Base-by-base conservation (phyloP, 2,113 vertebrate genomes). In the Nerophis lumbriciformis region DNA sequence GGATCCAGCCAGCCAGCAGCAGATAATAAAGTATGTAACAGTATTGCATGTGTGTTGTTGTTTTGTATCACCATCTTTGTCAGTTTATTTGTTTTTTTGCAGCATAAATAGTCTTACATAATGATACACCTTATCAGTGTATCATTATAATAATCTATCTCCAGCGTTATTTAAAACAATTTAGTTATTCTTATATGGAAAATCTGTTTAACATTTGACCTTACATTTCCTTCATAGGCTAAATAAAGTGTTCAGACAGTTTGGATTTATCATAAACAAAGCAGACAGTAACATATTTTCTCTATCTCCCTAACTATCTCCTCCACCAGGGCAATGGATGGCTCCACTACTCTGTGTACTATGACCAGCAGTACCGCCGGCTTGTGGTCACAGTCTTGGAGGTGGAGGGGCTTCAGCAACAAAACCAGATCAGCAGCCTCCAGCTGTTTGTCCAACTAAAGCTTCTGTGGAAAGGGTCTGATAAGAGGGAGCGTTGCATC, bases 331-430 rank as follows among this genome's bases (percentile, higher is more conserved):
- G 85, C 19, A 59, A 59, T 0, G 80, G 87, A 54, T 87, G 77
- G 0, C 71, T 91, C 4, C 84, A 67, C 10, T 91, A 90, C 76
- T 87, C 89, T 10, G 57, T 93, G 7, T 80, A 83, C 63, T 89
- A 80, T 59, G 60, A 77, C 68, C 83, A 64, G 66, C 71, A 82
- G 53, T 66, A 48, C 56, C 76, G 79, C 0, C 74, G 71, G 42
- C 73, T 92, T 66, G 76, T 88, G 53, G 77, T 92, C 66, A 89
- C 75, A 0, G 61, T 91, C n/a, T 62, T 89, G 63, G 82, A 87
- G 71, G 84, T 80, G 1, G 64, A 68, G 19, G 82, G 79, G 3
- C 80, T 93, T 53, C 63, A 67, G 4, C 58, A 63, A 2, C 66
- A 36, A 36, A 61, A 64, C 13, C 69, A 70, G 38, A 68, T 3